Base-by-base conservation (phyloP, 2,113 vertebrate species). In the Lepus timidus region DNA sequence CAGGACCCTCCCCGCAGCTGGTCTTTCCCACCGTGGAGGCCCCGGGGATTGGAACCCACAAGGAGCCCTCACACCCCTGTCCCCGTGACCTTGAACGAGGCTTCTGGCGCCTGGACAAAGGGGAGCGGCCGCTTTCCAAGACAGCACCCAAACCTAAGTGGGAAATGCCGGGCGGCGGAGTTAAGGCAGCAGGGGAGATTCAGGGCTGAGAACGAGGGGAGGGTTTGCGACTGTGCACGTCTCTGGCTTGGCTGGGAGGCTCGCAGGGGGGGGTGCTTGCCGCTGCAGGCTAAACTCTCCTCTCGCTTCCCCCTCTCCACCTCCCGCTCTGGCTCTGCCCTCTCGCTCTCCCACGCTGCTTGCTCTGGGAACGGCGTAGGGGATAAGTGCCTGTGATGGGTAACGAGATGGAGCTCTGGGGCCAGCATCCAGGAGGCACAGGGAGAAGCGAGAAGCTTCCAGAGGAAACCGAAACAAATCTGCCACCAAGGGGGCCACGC, bases 311-410 rank as follows among this genome's bases (percentile, higher is more conserved):
- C 88, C 36, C 22, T 49, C 73, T 4, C 10, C 11, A 49, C 80
- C 39, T 2, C 12, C 4, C 39, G 64, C 67, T 55, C 58, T 5
- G n/a, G 3, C 10, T 36, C 61, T 8, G 6, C 74, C 49, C 90
- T 92, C 88, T 84, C 27, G 44, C 83, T 51, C 62, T 52, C 33
- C 39, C 12, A 19, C 0, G 1, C 13, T 9, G 7, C 31, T 44
- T 33, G 78, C 90, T 93, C 65, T 10, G 90, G 25, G 52, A 29
- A 19, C 4, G 3, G 20, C 31, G 33, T 36, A 0, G 39, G 39
- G 58, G 86, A 90, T 1, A 2, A 68, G 93, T 65, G 33, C 76
- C 87, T 87, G 19, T 84, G 95, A 91, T 83, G 88, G 90, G 71
- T 90, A 94, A 96, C 90, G 55, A 83, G 36, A 64, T 1, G 11